A percentile compares a stretch with the other conserved stretches of the same genome.
These are phyloP conservation scores for Ichneumon xanthorius DNA, from an alignment of 2,888 invertebrate species.

Conservation along the genomic window DNA sequence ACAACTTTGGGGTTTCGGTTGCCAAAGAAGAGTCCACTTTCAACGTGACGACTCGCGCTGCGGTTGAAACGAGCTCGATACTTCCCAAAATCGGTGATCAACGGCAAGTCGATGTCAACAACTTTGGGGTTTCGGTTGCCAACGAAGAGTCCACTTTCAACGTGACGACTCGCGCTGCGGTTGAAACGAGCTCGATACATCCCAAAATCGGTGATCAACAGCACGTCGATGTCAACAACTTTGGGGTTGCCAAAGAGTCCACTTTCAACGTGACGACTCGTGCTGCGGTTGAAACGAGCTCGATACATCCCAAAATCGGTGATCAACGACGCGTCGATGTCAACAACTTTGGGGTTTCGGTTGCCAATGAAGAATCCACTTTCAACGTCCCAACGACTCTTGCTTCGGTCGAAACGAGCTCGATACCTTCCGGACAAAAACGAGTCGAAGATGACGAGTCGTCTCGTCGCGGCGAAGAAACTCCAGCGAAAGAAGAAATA, in stretches of 20 bases:
- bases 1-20: background rate
- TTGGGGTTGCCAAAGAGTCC: background rate
- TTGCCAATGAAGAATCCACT: background rate
- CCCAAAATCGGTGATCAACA: background rate
- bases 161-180: background rate
- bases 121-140: background rate
- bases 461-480: background rate
- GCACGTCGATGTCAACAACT: background rate
- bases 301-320: background rate
- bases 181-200: background rate
- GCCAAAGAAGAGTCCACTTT: background rate
- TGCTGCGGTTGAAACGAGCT: background rate
- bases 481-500: conserved; percentile 33
- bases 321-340: background rate
- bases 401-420: background rate
- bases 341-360: background rate
- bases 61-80: background rate
- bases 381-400: background rate
- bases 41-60: background rate
- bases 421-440: background rate
- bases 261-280: background rate
- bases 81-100: background rate
- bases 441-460: background rate
- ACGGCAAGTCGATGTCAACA: background rate
- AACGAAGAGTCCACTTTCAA: background rate